phyloP scores from a whole-genome alignment of 2,888 invertebrate species.

The Troides aeacus region DNA sequence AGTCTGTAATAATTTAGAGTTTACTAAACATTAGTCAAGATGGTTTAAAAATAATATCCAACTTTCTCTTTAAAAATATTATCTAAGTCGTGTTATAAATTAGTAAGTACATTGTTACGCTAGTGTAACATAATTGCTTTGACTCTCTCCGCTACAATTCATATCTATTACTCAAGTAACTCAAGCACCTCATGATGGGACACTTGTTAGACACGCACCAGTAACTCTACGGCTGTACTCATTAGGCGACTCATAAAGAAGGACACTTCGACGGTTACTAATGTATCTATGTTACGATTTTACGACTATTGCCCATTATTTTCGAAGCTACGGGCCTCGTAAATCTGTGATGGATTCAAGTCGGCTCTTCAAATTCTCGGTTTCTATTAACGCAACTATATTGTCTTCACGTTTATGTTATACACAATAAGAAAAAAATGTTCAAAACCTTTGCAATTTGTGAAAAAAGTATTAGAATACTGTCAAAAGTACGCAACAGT shows the following conservation, averaged over 20 bases:
- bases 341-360: slow-evolving; percentile 51
- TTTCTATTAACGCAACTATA: slow-evolving; percentile 15
- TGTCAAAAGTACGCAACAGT: no score
- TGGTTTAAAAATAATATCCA: neutral
- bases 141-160: slow-evolving; percentile 37
- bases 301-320: slow-evolving; percentile 62
- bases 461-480: no score
- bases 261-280: slow-evolving; percentile 67
- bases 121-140: slow-evolving; percentile 43
- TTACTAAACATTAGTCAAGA: neutral
- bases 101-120: slow-evolving; percentile 27
- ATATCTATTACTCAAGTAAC: slow-evolving; percentile 36
- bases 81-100: slow-evolving; percentile 18
- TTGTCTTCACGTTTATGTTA: neutral
- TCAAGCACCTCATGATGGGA: slow-evolving; percentile 40
- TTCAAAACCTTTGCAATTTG: no score
- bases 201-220: slow-evolving; percentile 61
- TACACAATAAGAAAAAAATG: neutral
- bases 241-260: slow-evolving; percentile 72
- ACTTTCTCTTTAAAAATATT: slow-evolving; percentile 17
- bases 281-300: slow-evolving; percentile 65
- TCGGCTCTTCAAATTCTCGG: neutral
- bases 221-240: slow-evolving; percentile 58
- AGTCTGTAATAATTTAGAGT: neutral
- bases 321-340: slow-evolving; percentile 38